phyloP scores from a whole-genome alignment of 2,113 vertebrate genomes.

The Percopsis transmontana region DNA sequence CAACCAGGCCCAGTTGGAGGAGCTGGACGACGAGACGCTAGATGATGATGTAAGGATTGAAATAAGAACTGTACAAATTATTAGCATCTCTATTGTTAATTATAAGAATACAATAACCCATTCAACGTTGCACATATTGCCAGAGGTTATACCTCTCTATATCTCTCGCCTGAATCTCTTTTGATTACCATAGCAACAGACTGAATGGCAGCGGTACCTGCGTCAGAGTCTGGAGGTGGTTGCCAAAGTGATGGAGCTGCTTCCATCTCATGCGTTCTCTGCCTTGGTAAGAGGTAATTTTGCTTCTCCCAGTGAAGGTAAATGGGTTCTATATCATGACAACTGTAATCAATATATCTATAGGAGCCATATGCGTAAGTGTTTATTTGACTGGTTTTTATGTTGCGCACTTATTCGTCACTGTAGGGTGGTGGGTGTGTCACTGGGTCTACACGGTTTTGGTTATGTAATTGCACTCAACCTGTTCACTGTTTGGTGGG shows the following conservation, averaged over 20 bases:
- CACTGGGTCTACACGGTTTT: too few species aligned
- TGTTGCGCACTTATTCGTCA: too few species aligned
- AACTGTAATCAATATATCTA: too few species aligned
- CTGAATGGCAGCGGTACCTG: conserved; percentile 97
- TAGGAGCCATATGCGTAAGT: too few species aligned
- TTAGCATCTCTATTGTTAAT: background rate
- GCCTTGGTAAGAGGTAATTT: conserved; percentile 83
- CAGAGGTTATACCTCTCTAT: background rate
- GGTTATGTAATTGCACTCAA: too few species aligned
- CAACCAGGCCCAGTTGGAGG: conserved; percentile 96
- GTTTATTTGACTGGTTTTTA: too few species aligned
- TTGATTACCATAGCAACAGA: conserved; percentile 87
- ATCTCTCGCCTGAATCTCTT: conserved; percentile 26
- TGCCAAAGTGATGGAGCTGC: conserved; percentile 98
- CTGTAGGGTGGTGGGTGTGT: too few species aligned
- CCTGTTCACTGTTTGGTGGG: too few species aligned
- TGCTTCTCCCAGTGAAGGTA: background rate
- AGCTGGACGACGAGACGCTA: conserved; percentile 94
- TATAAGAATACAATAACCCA: background rate
- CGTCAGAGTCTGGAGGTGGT: conserved; percentile 98
- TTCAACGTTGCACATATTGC: background rate
- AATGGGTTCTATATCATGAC: background rate
- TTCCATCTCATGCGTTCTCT: conserved; percentile 95
- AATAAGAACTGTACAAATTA: background rate
- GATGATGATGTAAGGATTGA: conserved; percentile 92